phyloP scores from a whole-genome alignment of 2,113 vertebrate species.

The Orthochromis malagaraziensis region DNA sequence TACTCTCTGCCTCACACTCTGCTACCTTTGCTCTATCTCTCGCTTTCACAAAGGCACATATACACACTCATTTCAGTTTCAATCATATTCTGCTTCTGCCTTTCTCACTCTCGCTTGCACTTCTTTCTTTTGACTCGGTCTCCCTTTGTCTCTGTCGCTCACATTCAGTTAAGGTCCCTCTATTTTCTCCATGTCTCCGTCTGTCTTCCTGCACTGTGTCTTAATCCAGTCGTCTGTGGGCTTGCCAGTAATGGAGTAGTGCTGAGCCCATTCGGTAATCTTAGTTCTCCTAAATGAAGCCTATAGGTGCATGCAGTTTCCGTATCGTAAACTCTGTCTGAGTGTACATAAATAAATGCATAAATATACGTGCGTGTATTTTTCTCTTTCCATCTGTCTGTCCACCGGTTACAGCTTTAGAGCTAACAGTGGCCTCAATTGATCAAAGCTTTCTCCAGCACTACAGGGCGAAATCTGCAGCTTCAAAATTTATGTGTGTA shows the following conservation, averaged over 20 bases:
- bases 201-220: conserved; percentile 22
- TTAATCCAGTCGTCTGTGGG: conserved; percentile 8
- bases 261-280: not conserved
- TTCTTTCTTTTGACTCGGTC: not conserved
- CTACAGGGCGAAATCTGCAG: not conserved
- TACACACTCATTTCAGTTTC: not conserved
- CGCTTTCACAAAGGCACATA: not conserved
- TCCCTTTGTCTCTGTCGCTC: not conserved
- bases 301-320: not conserved
- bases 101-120: not conserved
- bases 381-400: not conserved
- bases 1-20: not conserved
- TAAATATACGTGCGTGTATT: not conserved
- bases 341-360: not conserved
- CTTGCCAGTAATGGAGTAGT: conserved; percentile 17
- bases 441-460: conserved; percentile 10
- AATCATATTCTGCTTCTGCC: not conserved
- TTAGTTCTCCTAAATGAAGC: not conserved
- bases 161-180: not conserved
- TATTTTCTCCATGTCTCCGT: not conserved
- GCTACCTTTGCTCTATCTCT: not conserved
- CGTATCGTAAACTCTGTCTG: not conserved
- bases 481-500: not conserved
- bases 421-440: not conserved
- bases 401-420: not conserved